Base-by-base conservation (phyloP, 1,140 invertebrate species). In the Drosophila melanica region DNA sequence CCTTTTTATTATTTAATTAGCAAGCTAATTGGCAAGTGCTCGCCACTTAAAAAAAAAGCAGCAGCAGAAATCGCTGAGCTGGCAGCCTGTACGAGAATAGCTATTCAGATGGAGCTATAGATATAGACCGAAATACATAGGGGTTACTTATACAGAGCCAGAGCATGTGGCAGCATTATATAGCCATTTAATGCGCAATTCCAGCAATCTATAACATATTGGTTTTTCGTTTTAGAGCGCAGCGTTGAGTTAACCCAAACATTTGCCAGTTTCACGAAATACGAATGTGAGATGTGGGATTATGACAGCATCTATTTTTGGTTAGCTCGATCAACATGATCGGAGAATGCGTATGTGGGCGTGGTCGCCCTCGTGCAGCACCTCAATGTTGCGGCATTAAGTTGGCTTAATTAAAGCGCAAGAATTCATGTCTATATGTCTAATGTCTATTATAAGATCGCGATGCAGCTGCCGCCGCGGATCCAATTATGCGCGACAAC, bases 1-100 rank as follows among this genome's bases (percentile, higher is more conserved):
- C 71, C 45, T 75, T 84, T 87, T 87, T 89, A 87, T 87, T 87
- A 87, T 87, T 84, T 89, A 87, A 89, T 89, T 90, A 89, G 85
- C 80, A 80, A 84, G 80, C 84, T 90, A 89, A 89, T 89, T 89
- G 85, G 84, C 85, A 89, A 82, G 60, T 89, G 79, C 70, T 68
- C 51, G 53, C 63, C 35, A 35, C 39, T 44, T 39, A 44, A 16
- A 33, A 44, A 42, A 53, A 35, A 1, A 8, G 7, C 3, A 33
- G 7, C 3, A 33, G 1, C 1, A n/a, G 23, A 35, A 35, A 35
- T 3, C 23, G 37, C 16, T 4, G 66, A 69, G 65, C 70, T 68
- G 70, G 10, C 20, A 20, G 44, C 47, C 35, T 54, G 50, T 58
- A 63, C 69, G 14, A 72, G 69, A 72, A 72, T 72, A 72, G 63